These are phyloP conservation scores for Neodontobutis hainanensis DNA, from an alignment of 2,113 vertebrate genomes.

Conservation along the genomic window DNA sequence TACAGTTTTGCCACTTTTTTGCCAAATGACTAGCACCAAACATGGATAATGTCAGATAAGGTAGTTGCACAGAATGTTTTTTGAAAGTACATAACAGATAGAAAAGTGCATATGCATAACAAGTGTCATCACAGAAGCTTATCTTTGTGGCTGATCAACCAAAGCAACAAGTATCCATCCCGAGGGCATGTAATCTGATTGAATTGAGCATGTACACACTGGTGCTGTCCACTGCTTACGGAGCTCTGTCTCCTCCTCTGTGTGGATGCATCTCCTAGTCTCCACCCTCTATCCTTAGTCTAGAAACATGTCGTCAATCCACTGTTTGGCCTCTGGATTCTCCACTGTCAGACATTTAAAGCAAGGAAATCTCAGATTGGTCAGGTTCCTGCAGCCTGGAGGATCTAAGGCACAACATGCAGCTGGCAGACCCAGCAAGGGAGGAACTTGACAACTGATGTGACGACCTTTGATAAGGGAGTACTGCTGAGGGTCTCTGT, in stretches of 20 bases:
- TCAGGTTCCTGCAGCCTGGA: background rate
- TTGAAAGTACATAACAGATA: too few relatives aligned
- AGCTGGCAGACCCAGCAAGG: slow-evolving; percentile 32
- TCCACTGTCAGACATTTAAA: slow-evolving; percentile 31
- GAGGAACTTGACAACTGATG: slow-evolving; percentile 20
- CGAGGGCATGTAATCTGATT: slow-evolving; percentile 44
- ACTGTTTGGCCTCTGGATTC: slow-evolving; percentile 49
- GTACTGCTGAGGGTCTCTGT: slow-evolving; percentile 36
- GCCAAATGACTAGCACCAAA: background rate
- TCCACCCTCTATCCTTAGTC: slow-evolving; percentile 64
- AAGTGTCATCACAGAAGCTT: slow-evolving; percentile 1
- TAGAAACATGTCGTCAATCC: slow-evolving; percentile 56
- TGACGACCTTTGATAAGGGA: slow-evolving; percentile 41
- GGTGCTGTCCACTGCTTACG: slow-evolving; percentile 46
- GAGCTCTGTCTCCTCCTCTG: slow-evolving; percentile 66
- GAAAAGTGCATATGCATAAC: background rate
- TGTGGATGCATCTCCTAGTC: slow-evolving; percentile 58
- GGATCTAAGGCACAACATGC: slow-evolving; percentile 19
- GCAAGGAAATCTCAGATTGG: slow-evolving; percentile 14
- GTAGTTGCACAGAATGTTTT: background rate
- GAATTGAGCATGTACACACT: slow-evolving; percentile 57
- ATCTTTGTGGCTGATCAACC: slow-evolving; percentile 42
- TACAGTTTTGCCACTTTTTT: too few relatives aligned
- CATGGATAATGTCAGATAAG: slow-evolving; percentile 1
- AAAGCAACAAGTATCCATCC: slow-evolving; percentile 60